phyloP scores from a whole-genome alignment of 2,888 invertebrate species.

The Coleophora flavipennella region DNA sequence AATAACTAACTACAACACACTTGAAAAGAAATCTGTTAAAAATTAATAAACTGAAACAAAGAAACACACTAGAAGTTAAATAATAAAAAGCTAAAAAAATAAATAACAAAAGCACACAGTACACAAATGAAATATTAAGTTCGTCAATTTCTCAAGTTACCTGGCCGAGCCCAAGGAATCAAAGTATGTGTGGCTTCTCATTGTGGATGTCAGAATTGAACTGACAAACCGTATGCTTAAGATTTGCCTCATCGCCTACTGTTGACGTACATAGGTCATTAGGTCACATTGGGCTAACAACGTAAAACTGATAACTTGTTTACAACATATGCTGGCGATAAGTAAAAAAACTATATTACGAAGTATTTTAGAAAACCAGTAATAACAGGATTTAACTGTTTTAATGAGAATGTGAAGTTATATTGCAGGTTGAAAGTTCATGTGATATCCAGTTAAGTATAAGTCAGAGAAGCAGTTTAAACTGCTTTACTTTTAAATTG shows the following conservation, averaged over 20 bases:
- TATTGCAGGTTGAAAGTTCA: slow-evolving; percentile 28
- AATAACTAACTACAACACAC: neutral
- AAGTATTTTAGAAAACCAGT: neutral
- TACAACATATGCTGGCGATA: slow-evolving; percentile 4
- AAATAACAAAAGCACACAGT: slow-evolving; percentile 20
- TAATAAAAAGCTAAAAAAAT: slow-evolving; percentile 2
- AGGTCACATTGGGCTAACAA: slow-evolving; percentile 39
- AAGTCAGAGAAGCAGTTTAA: slow-evolving; percentile 15
- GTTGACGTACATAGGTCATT: slow-evolving; percentile 63
- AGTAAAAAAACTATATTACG: neutral
- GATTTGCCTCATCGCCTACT: slow-evolving; percentile 68
- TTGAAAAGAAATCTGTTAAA: neutral
- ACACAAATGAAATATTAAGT: slow-evolving; percentile 6
- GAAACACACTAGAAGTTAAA: slow-evolving; percentile 10
- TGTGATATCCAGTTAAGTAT: slow-evolving; percentile 19
- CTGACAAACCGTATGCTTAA: slow-evolving; percentile 55
- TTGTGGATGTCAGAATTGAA: slow-evolving; percentile 57
- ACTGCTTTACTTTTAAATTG: too few relatives aligned
- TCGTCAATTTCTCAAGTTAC: slow-evolving; percentile 36
- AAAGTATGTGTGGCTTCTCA: slow-evolving; percentile 67
- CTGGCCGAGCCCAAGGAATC: slow-evolving; percentile 65
- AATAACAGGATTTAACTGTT: slow-evolving; percentile 20
- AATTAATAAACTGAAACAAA: slow-evolving; percentile 1
- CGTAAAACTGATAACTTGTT: slow-evolving; percentile 13
- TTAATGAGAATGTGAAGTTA: slow-evolving; percentile 12